phyloP scores from a whole-genome alignment of 1,140 invertebrate genomes.

The Pemphigus obesinymphae region DNA sequence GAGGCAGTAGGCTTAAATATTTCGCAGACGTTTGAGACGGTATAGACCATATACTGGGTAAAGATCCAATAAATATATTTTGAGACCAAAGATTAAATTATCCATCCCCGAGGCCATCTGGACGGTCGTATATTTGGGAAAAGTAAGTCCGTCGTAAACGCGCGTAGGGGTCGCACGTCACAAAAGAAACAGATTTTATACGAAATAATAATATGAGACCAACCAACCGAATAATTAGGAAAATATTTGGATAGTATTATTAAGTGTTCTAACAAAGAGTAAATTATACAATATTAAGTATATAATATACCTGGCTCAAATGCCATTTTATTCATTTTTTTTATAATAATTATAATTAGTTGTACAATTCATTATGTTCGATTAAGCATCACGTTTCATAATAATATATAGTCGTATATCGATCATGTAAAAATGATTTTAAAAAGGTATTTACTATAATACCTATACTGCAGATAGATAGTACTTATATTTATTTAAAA shows the following conservation, averaged over 20 bases:
- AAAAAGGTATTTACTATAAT: too few relatives aligned
- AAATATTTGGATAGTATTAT: neutral
- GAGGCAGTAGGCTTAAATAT: neutral
- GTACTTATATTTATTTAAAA: too few relatives aligned
- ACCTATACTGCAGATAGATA: too few relatives aligned
- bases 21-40: neutral
- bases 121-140: neutral
- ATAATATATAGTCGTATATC: too few relatives aligned
- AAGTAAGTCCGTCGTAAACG: neutral
- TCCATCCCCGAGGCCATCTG: neutral
- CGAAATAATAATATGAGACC: neutral
- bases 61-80: neutral
- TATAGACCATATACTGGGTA: too few relatives aligned
- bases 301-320: too few relatives aligned
- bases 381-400: too few relatives aligned
- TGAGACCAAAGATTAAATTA: neutral
- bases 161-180: neutral
- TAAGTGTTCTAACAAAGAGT: neutral
- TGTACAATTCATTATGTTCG: too few relatives aligned
- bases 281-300: neutral
- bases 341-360: too few relatives aligned
- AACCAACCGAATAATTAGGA: neutral
- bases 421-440: too few relatives aligned
- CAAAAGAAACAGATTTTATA: neutral
- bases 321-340: too few relatives aligned